Conservation (phyloP, 2,797 vertebrate genomes). For the Periparus ater region DNA sequence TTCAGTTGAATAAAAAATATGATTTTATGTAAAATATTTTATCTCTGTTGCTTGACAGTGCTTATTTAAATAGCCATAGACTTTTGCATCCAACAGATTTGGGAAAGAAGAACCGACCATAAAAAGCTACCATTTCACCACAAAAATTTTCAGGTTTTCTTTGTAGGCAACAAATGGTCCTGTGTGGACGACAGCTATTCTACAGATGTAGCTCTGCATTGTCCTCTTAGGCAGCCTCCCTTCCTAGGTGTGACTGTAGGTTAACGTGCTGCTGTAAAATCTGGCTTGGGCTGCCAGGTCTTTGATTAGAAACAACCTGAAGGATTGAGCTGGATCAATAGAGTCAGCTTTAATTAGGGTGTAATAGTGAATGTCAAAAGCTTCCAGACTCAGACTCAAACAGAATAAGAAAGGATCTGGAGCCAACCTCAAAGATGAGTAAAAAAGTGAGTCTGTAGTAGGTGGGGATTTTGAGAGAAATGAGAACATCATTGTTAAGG, state of each 20-base stretch:
- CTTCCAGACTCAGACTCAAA: not conserved
- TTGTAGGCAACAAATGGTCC: not conserved
- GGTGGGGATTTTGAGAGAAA: not conserved
- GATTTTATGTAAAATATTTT: not conserved
- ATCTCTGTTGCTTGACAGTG: not conserved
- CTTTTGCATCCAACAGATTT: not conserved
- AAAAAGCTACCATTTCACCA: not conserved
- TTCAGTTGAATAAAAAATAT: not conserved
- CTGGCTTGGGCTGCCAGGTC: not conserved
- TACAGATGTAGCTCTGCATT: not conserved
- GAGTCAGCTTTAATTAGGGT: conserved; percentile 22
- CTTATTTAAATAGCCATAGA: not conserved
- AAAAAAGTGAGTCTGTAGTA: not conserved
- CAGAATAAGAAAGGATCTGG: conserved; percentile 1
- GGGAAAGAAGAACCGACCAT: not conserved
- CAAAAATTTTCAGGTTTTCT: not conserved
- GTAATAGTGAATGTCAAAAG: conserved; percentile 6
- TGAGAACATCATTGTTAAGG: not conserved
- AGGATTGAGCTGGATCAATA: conserved; percentile 24
- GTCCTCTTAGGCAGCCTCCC: not conserved
- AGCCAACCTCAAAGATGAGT: not conserved
- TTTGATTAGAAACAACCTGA: conserved; percentile 21
- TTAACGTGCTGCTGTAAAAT: not conserved
- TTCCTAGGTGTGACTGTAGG: not conserved
- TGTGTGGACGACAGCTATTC: not conserved